phyloP scores from a whole-genome alignment of 2,888 invertebrate species.

The Zonitis immaculata region DNA sequence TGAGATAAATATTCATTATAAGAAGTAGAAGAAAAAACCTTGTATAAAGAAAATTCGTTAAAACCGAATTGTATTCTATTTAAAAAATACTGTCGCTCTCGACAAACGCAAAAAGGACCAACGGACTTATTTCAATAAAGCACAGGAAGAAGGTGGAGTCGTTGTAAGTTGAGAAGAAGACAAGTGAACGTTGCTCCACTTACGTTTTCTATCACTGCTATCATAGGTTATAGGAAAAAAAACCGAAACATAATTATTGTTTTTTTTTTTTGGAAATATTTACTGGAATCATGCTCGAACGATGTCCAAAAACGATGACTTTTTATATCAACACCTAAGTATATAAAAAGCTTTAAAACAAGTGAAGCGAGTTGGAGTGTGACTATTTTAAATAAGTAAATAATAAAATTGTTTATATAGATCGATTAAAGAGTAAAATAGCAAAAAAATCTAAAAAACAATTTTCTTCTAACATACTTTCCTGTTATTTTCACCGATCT shows the following conservation, averaged over 20 bases:
- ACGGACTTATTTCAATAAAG: slow-evolving; percentile 40
- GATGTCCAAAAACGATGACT: slow-evolving; percentile 6
- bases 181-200: slow-evolving; percentile 39
- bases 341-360: background rate
- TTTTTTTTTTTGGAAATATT: no score
- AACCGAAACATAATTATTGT: no score
- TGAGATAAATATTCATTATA: background rate
- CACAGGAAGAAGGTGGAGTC: slow-evolving; percentile 43
- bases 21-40: background rate
- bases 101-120: slow-evolving; percentile 35
- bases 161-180: slow-evolving; percentile 38
- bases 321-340: background rate
- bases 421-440: no score
- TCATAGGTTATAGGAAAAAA: no score
- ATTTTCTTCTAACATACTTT: no score
- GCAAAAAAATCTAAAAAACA: no score
- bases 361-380: slow-evolving; percentile 27
- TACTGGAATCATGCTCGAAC: slow-evolving; percentile 18
- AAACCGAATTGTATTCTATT: slow-evolving; percentile 27
- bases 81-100: slow-evolving; percentile 36
- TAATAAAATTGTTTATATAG: no score
- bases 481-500: no score
- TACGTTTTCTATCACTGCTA: slow-evolving; percentile 23
- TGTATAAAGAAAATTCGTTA: slow-evolving; percentile 34
- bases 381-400: slow-evolving; percentile 10